Evolutionary conservation across 2,113 vertebrate genomes (phyloP).

Genomic region (Recurvirostra avosetta): DNA sequence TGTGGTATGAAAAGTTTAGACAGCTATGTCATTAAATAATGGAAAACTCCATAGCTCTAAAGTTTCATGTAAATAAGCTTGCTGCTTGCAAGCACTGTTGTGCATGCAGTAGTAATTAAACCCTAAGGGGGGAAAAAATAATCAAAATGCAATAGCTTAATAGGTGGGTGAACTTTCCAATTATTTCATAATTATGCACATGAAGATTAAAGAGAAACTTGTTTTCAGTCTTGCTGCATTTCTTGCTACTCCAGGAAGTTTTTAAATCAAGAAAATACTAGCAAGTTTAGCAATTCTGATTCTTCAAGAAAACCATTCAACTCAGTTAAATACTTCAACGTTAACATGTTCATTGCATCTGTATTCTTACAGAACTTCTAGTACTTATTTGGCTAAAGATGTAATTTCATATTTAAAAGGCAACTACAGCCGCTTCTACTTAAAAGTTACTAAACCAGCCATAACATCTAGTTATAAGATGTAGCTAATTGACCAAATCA

Average conservation of each 20-base stretch:
- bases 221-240: not conserved
- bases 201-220: not conserved
- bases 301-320: not conserved
- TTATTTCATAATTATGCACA: not conserved
- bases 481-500: not conserved
- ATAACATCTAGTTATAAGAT: not conserved
- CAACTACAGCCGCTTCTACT: not conserved
- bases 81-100: not conserved
- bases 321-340: not conserved
- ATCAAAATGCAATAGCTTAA: not conserved
- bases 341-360: not conserved
- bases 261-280: not conserved
- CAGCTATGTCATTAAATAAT: slow-evolving; percentile 49
- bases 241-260: not conserved
- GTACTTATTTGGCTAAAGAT: not conserved
- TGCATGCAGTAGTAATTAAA: slow-evolving; percentile 30
- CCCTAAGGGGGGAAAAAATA: not conserved
- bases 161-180: not conserved
- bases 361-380: not conserved
- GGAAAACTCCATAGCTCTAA: slow-evolving; percentile 17
- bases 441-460: not conserved
- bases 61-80: slow-evolving; percentile 45
- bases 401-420: not conserved
- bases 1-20: slow-evolving; percentile 46
- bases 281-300: not conserved